Base-by-base conservation (phyloP, 2,888 invertebrate species). In the Ethmia dodecea region DNA sequence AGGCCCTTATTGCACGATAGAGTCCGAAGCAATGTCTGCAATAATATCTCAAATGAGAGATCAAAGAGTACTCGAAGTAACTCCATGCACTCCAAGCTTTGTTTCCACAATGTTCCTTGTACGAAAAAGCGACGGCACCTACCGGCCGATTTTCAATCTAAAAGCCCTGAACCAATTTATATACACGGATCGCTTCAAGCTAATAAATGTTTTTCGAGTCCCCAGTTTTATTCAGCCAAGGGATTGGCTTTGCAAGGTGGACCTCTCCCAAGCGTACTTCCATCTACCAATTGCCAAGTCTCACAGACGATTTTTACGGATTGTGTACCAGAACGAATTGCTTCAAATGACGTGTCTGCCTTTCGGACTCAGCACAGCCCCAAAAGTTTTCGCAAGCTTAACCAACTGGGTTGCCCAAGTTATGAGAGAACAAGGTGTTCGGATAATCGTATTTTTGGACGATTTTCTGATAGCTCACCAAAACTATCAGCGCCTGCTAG, bases 381-480 rank as follows among this genome's bases (percentile, higher is more conserved):
- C 53, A 1, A 29, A 35, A 24, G 40, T 38, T 8, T 57, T 56
- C 34, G 40, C 52, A 3, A 31, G 40, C 5, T 14, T 56, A 2
- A 38, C 38, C 22, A 60, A 55, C 35, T 55, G 55, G 52, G 13
- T 53, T 4, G 55, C 52, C 15, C 38, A 45, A 31, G n/a, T n/a
- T n/a, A n/a, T n/a, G n/a, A n/a, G n/a, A n/a, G n/a, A n/a, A n/a
- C n/a, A n/a, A n/a, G n/a, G n/a, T n/a, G n/a, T n/a, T n/a, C n/a
- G n/a, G n/a, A n/a, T n/a, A n/a, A n/a, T n/a, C n/a, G n/a, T n/a
- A n/a, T n/a, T n/a, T n/a, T n/a, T n/a, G n/a, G n/a, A n/a, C n/a
- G n/a, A n/a, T n/a, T n/a, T n/a, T n/a, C n/a, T n/a, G n/a, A n/a
- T n/a, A n/a, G n/a, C n/a, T n/a, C n/a, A n/a, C n/a, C n/a, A n/a